Conservation (phyloP, 2,888 invertebrate species). For the Watsonalla binaria region DNA sequence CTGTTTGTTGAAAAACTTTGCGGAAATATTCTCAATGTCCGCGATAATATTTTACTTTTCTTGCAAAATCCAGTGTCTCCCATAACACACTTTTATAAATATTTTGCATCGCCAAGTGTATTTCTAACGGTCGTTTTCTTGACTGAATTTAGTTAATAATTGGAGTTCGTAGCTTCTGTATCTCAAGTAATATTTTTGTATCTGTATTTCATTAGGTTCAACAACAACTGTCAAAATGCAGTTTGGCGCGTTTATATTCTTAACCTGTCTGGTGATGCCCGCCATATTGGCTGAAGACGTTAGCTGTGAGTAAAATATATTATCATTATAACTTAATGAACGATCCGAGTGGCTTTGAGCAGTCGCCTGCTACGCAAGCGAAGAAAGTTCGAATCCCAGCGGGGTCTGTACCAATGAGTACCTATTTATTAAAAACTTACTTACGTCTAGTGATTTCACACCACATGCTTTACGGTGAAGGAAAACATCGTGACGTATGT, state of each 20-base stretch:
- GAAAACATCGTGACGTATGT: too few relatives aligned
- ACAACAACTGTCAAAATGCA: conserved; percentile 39
- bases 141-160: conserved; percentile 7
- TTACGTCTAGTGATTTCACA: too few relatives aligned
- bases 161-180: conserved; percentile 4
- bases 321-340: neutral
- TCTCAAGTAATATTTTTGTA: neutral
- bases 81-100: conserved; percentile 57
- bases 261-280: conserved; percentile 40
- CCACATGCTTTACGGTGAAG: too few relatives aligned
- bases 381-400: too few relatives aligned
- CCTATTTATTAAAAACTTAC: too few relatives aligned
- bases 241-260: conserved; percentile 33
- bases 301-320: conserved; percentile 54
- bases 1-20: conserved; percentile 41
- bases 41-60: conserved; percentile 53
- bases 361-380: neutral
- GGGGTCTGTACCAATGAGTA: too few relatives aligned
- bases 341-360: neutral
- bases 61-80: conserved; percentile 32
- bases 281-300: conserved; percentile 56
- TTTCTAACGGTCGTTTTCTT: conserved; percentile 36
- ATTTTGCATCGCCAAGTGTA: conserved; percentile 43
- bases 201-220: conserved; percentile 15
- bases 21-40: conserved; percentile 35